Base-by-base conservation (phyloP, 2,797 vertebrate species). In the Microctenopoma lineatum region DNA sequence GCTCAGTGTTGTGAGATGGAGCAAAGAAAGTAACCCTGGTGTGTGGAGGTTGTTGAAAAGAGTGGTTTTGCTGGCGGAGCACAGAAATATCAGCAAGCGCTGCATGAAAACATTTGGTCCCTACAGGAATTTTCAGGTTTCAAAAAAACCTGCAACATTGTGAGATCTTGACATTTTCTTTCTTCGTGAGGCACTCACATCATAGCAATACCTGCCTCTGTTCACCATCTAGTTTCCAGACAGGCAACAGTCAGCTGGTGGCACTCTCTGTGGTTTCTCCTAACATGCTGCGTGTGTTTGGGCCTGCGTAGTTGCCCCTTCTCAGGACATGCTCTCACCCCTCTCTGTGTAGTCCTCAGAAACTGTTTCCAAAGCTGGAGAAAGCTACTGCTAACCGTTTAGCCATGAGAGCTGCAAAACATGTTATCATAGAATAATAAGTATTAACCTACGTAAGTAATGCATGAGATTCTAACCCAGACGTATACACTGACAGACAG, bases 41-140 rank as follows among this genome's bases (percentile, higher is more conserved):
- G 29, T 8, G 21, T 29, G 42, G 59, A 42, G 38, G 61, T 59
- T 57, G 69, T 70, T 27, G 12, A 66, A 69, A 82, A 73, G 16
- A 73, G 9, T 14, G 48, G 8, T n/a, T 45, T 59, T 55, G 34
- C 54, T 65, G 32, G 52, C 51, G 55, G 59, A 72, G 67, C 59
- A 75, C 36, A 38, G 61, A 16, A 52, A 38, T 55, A 12, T 26
- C 25, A 32, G 46, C 21, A 36, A 53, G 50, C n/a, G 13, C 50
- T 54, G 11, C 45, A 8, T 7, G 34, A 34, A 7, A 41, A 10
- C 12, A 3, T 41, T 16, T 32, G 14, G 15, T 32, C 18, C 26
- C 9, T 52, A 3, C 14, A 38, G 16, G 25, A 63, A 39, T 46
- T 34, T 29, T 8, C 32, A 47, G n/a, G 5, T 26, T 18, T 29